These are phyloP conservation scores for Dissostichus mawsoni DNA, from an alignment of 2,113 vertebrate genomes.

Conservation along the genomic window DNA sequence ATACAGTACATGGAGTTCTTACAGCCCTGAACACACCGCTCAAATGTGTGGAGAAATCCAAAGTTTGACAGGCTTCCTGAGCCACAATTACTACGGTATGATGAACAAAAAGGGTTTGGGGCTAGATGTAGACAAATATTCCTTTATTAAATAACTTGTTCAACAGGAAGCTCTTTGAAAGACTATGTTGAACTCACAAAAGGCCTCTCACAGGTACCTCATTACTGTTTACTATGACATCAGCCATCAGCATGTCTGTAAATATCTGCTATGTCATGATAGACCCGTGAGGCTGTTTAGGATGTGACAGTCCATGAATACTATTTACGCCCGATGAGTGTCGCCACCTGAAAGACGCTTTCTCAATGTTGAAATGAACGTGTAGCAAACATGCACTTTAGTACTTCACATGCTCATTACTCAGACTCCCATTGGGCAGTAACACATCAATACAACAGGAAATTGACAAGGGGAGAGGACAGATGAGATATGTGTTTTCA, in stretches of 20 bases:
- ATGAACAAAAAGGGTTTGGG: neutral
- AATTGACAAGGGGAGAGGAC: conserved; percentile 31
- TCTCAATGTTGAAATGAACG: neutral
- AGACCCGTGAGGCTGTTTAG: conserved; percentile 12
- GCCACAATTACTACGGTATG: neutral
- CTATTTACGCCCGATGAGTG: conserved; percentile 14
- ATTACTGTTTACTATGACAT: conserved; percentile 24
- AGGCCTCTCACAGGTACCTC: conserved; percentile 3
- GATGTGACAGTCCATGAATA: conserved; percentile 9
- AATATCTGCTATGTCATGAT: neutral
- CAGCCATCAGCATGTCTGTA: neutral
- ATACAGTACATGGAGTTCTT: too few species aligned
- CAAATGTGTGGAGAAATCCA: neutral
- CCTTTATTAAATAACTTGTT: conserved; percentile 3
- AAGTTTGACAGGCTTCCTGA: conserved; percentile 6
- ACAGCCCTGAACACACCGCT: neutral
- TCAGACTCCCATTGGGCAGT: conserved; percentile 15
- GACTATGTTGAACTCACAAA: conserved; percentile 1
- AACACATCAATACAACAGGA: conserved; percentile 41
- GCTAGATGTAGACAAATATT: neutral
- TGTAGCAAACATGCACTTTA: conserved; percentile 20
- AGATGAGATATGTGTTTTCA: conserved; percentile 13
- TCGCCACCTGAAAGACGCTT: conserved; percentile 9
- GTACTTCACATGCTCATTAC: conserved; percentile 45
- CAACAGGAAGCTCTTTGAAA: neutral